Conservation (phyloP, 2,113 vertebrate species). For the Alethe castanea region DNA sequence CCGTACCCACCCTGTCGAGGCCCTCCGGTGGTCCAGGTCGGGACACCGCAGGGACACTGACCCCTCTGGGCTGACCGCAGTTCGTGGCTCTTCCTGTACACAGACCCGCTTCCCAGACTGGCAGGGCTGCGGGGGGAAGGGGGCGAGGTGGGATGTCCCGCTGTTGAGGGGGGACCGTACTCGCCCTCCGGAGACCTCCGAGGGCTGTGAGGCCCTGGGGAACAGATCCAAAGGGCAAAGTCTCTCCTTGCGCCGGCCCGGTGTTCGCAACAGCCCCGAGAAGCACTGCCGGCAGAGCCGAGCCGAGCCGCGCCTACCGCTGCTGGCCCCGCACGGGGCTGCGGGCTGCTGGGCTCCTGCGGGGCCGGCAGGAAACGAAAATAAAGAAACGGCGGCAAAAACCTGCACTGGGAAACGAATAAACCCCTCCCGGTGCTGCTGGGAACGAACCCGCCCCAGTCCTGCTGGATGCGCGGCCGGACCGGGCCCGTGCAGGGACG, state of each 20-base stretch:
- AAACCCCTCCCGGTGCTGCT: rapidly evolving
- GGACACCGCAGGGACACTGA: not conserved
- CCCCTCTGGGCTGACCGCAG: not conserved
- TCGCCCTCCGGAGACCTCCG: not conserved
- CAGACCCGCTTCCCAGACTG: not conserved
- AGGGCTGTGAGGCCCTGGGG: not conserved
- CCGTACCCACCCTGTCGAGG: not conserved
- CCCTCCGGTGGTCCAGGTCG: too few species aligned
- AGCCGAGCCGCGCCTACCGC: not conserved
- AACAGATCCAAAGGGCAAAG: not conserved
- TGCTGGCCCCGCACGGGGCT: not conserved
- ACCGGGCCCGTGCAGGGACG: not conserved
- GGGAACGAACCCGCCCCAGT: not conserved
- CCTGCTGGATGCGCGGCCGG: not conserved
- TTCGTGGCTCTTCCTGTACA: not conserved
- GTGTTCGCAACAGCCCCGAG: not conserved
- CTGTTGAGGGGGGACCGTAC: rapidly evolving
- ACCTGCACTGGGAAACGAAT: not conserved
- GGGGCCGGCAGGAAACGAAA: not conserved
- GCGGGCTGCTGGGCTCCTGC: not conserved
- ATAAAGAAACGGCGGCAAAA: rapidly evolving
- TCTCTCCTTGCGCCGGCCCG: rapidly evolving
- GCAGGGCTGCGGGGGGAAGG: not conserved
- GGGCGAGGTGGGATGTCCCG: not conserved
- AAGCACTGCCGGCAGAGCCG: not conserved